A percentile compares a stretch with the other conserved stretches of the same genome.
Evolutionary conservation across 2,113 vertebrate species (phyloP).

Genomic region (Meriones unguiculatus): DNA sequence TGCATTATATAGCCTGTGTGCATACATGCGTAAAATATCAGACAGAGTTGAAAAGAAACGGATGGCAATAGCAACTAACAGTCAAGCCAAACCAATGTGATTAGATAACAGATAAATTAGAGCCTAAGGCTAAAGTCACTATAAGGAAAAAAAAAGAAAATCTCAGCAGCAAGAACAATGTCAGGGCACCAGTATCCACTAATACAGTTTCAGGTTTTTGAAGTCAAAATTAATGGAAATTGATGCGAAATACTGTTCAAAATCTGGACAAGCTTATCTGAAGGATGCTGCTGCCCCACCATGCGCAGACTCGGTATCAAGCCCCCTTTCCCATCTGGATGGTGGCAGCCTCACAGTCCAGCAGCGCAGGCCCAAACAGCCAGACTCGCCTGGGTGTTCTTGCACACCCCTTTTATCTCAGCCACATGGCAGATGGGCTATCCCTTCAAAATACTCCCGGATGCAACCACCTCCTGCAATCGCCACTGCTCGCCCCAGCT

Average conservation of each 20-base stretch:
- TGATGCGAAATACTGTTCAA: not conserved
- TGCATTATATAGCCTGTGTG: no score
- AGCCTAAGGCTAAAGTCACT: not conserved
- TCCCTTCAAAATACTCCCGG: not conserved
- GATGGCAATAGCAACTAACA: not conserved
- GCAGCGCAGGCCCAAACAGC: not conserved
- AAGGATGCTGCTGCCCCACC: not conserved
- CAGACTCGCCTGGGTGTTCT: not conserved
- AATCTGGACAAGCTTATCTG: not conserved
- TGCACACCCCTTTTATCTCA: not conserved
- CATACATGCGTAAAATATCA: not conserved
- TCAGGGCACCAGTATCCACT: not conserved
- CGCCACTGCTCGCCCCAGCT: not conserved
- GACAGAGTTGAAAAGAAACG: not conserved
- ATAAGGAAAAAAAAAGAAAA: not conserved
- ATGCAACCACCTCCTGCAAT: not conserved
- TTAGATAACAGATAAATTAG: not conserved
- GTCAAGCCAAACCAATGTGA: not conserved
- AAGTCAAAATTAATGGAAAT: not conserved
- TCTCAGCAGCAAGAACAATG: not conserved
- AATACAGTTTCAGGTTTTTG: not conserved
- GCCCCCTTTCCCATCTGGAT: not conserved
- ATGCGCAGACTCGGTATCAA: not conserved
- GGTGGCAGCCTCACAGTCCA: not conserved
- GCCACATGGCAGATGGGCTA: not conserved